A percentile compares a stretch with the other conserved stretches of the same genome.
These are phyloP conservation scores for Caloenas nicobarica DNA, from an alignment of 2,113 vertebrate species.

Conservation along the genomic window DNA sequence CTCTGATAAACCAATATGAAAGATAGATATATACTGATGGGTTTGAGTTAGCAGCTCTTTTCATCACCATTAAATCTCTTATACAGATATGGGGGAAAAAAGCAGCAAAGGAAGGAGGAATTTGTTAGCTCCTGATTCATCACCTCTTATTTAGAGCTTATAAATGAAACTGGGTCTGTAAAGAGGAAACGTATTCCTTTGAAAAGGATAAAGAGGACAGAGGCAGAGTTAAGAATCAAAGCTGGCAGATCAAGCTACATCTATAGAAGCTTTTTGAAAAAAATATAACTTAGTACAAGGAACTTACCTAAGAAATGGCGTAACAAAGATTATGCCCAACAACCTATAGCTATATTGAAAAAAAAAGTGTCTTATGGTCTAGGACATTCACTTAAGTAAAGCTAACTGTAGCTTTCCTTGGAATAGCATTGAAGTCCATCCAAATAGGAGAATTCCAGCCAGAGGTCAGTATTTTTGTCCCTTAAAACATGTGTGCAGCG, in stretches of 20 bases:
- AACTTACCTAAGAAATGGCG: not conserved
- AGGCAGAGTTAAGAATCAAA: conserved; percentile 17
- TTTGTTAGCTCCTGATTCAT: not conserved
- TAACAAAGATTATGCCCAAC: not conserved
- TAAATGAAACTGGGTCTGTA: conserved; percentile 33
- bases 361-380: not conserved
- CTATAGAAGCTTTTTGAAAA: not conserved
- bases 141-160: not conserved
- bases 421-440: not conserved
- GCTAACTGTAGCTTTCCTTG: not conserved
- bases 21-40: not conserved
- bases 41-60: not conserved
- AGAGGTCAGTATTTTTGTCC: not conserved
- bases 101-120: not conserved
- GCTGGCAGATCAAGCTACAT: not conserved
- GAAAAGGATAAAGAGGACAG: conserved; percentile 11
- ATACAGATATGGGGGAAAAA: not conserved
- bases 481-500: not conserved
- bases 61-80: not conserved
- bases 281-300: not conserved
- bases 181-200: not conserved
- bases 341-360: not conserved
- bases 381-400: not conserved
- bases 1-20: not conserved
- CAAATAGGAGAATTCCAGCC: not conserved